These are phyloP conservation scores for Poeciliopsis turrubarensis DNA, from an alignment of 2,113 vertebrate genomes.

Conservation along the genomic window DNA sequence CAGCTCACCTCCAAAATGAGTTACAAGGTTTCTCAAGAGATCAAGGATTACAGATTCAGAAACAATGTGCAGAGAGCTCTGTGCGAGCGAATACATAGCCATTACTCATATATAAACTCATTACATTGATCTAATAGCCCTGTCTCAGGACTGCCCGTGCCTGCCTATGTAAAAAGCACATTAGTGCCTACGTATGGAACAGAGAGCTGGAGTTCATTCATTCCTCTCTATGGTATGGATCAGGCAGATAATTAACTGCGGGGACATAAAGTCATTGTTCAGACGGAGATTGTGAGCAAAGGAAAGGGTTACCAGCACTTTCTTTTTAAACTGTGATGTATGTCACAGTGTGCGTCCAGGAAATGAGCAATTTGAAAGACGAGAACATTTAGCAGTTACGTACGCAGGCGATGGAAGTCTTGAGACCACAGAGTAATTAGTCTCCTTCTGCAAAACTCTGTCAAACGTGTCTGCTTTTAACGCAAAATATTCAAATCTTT, in stretches of 20 bases:
- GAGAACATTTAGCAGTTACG: background rate
- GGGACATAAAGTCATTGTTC: constrained; percentile 71
- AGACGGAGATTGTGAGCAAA: constrained; percentile 58
- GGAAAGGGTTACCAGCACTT: constrained; percentile 28
- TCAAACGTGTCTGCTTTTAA: background rate
- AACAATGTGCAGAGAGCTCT: constrained; percentile 33
- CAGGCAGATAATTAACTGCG: constrained; percentile 73
- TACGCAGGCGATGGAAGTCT: background rate
- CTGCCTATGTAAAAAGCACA: constrained; percentile 60
- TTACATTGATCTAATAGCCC: constrained; percentile 69
- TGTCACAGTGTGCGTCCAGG: background rate
- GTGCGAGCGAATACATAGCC: constrained; percentile 38
- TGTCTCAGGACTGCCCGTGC: constrained; percentile 44
- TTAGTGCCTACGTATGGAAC: constrained; percentile 65
- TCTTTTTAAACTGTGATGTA: background rate
- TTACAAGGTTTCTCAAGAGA: constrained; percentile 24
- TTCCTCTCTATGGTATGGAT: constrained; percentile 68
- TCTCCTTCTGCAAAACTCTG: background rate
- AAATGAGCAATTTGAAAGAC: background rate
- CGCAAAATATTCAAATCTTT: background rate
- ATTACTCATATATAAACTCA: constrained; percentile 75
- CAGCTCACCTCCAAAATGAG: constrained; percentile 39
- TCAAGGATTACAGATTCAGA: constrained; percentile 41
- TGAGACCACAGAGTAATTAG: background rate
- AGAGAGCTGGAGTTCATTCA: constrained; percentile 60